phyloP scores from a whole-genome alignment of 2,113 vertebrate species.

The Mustelus asterias region DNA sequence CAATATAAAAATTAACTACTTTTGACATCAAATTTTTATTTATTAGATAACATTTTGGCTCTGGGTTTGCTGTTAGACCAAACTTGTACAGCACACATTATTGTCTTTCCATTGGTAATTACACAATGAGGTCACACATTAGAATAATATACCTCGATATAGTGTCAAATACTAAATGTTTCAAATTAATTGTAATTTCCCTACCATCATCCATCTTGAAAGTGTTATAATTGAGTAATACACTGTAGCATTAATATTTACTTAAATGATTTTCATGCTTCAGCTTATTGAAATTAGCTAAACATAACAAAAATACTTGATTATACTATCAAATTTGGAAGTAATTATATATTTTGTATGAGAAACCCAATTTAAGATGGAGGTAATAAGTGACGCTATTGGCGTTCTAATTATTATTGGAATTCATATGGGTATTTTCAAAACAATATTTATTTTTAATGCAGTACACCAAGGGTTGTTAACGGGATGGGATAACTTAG shows the following conservation, averaged over 20 bases:
- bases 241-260: conserved; percentile 30
- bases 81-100: neutral
- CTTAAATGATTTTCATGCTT: neutral
- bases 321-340: neutral
- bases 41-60: neutral
- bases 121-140: neutral
- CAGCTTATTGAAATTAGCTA: neutral
- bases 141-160: neutral
- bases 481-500: conserved; percentile 36
- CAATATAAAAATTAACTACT: neutral
- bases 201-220: neutral
- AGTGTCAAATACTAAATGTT: neutral
- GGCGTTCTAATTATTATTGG: neutral
- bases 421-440: neutral
- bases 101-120: neutral
- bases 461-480: conserved; percentile 43
- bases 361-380: neutral
- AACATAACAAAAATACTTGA: neutral
- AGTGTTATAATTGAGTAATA: neutral
- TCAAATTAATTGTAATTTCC: neutral
- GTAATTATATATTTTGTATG: neutral
- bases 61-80: neutral
- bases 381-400: neutral
- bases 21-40: neutral
- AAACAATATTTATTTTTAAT: conserved; percentile 20